phyloP scores from a whole-genome alignment of 2,113 vertebrate genomes.

The Phrynosoma blainvillii region DNA sequence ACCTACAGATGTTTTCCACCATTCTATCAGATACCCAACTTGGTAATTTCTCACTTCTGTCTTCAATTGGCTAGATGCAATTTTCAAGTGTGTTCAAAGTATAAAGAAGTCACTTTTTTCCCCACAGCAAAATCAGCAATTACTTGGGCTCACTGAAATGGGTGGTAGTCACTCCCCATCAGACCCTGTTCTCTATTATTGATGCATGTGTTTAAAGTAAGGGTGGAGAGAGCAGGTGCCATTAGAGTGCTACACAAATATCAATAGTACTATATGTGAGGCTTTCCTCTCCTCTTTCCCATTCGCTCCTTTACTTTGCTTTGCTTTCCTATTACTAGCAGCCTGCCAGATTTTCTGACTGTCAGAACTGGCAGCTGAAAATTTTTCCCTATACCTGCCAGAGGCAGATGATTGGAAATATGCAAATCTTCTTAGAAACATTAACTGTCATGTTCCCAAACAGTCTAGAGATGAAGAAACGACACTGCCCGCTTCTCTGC shows the following conservation, averaged over 20 bases:
- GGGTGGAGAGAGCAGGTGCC: slow-evolving; percentile 58
- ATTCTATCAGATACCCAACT: slow-evolving; percentile 39
- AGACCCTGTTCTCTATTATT: slow-evolving; percentile 43
- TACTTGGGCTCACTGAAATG: slow-evolving; percentile 46
- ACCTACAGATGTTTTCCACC: slow-evolving; percentile 52
- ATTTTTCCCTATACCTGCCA: slow-evolving; percentile 59
- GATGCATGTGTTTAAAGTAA: slow-evolving; percentile 49
- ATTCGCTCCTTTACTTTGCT: not conserved
- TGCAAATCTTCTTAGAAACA: slow-evolving; percentile 65
- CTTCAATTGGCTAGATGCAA: slow-evolving; percentile 43
- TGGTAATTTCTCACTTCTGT: slow-evolving; percentile 58
- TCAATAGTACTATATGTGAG: slow-evolving; percentile 19
- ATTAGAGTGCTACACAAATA: slow-evolving; percentile 56
- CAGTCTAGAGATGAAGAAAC: slow-evolving; percentile 50
- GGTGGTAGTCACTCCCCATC: slow-evolving; percentile 32
- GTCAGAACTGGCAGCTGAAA: slow-evolving; percentile 70
- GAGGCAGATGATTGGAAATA: slow-evolving; percentile 63
- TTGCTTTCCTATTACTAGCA: slow-evolving; percentile 42
- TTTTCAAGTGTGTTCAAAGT: slow-evolving; percentile 35
- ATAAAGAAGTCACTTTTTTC: slow-evolving; percentile 43
- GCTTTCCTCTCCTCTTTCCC: not conserved
- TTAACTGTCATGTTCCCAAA: slow-evolving; percentile 47
- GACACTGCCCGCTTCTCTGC: slow-evolving; percentile 46
- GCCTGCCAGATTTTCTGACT: slow-evolving; percentile 59
- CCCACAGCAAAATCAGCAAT: slow-evolving; percentile 53